These are phyloP conservation scores for Mechanitis mazaeus DNA, from an alignment of 2,888 invertebrate species.

Conservation along the genomic window DNA sequence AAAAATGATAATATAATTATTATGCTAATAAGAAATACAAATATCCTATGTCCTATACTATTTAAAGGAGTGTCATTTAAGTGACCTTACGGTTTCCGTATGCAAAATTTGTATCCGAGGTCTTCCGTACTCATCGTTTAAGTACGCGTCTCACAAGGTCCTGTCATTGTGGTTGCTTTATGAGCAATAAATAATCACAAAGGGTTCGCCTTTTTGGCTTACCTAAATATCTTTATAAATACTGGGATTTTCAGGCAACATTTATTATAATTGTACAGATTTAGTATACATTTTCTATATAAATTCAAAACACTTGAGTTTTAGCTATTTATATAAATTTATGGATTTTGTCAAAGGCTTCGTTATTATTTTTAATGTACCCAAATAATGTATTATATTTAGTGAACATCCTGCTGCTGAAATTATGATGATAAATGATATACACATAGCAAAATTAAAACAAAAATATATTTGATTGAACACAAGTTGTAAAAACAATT, in stretches of 20 bases:
- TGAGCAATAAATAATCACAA: conserved; percentile 22
- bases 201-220: conserved; percentile 16
- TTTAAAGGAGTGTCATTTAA: conserved; percentile 4
- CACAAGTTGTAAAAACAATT: too few relatives aligned
- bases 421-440: too few relatives aligned
- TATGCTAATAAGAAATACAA: not conserved
- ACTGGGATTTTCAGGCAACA: conserved; percentile 4
- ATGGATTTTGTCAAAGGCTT: too few relatives aligned
- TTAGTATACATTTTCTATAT: not conserved
- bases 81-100: conserved; percentile 50
- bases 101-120: conserved; percentile 47
- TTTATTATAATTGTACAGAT: conserved; percentile 7
- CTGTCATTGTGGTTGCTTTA: conserved; percentile 17
- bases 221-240: conserved; percentile 7
- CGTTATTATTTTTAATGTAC: too few relatives aligned
- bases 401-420: too few relatives aligned
- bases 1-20: not conserved
- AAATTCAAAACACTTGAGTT: too few relatives aligned
- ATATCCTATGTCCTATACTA: not conserved
- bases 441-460: too few relatives aligned
- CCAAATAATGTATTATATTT: too few relatives aligned
- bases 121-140: conserved; percentile 42
- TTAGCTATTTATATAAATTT: too few relatives aligned
- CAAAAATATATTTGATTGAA: too few relatives aligned
- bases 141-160: conserved; percentile 20